phyloP scores from a whole-genome alignment of 2,113 vertebrate genomes.

The Rhinolophus sinicus region DNA sequence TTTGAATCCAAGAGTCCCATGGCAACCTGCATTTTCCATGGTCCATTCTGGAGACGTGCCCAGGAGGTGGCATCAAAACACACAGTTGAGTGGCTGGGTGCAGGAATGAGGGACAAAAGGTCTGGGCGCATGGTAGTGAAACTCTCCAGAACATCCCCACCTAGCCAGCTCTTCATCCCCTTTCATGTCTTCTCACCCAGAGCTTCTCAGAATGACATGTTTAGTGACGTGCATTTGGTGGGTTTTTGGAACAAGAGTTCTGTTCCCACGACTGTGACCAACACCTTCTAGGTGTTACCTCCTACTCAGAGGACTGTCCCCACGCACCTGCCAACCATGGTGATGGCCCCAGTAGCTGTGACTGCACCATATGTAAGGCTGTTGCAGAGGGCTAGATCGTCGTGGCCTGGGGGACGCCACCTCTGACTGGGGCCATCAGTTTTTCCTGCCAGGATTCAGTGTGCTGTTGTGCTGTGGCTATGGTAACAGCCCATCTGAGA shows the following conservation, averaged over 20 bases:
- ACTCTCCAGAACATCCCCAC: not conserved
- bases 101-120: not conserved
- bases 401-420: not conserved
- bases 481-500: not conserved
- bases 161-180: not conserved
- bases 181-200: not conserved
- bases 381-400: not conserved
- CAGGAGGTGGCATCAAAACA: not conserved
- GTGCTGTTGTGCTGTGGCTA: not conserved
- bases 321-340: accelerated
- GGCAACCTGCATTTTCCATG: not conserved
- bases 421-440: accelerated
- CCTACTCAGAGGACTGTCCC: not conserved
- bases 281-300: not conserved
- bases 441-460: not conserved
- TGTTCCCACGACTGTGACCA: not conserved
- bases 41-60: not conserved
- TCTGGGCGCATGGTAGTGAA: not conserved
- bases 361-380: no score
- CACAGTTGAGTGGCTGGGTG: not conserved
- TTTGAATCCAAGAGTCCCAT: not conserved
- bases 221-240: not conserved
- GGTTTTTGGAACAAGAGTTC: not conserved
- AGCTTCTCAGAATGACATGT: not conserved
- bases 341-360: not conserved